A percentile compares a stretch with the other conserved stretches of the same genome.
Evolutionary conservation across 2,888 invertebrate genomes (phyloP).

Genomic region (Aporophyla lueneburgensis): DNA sequence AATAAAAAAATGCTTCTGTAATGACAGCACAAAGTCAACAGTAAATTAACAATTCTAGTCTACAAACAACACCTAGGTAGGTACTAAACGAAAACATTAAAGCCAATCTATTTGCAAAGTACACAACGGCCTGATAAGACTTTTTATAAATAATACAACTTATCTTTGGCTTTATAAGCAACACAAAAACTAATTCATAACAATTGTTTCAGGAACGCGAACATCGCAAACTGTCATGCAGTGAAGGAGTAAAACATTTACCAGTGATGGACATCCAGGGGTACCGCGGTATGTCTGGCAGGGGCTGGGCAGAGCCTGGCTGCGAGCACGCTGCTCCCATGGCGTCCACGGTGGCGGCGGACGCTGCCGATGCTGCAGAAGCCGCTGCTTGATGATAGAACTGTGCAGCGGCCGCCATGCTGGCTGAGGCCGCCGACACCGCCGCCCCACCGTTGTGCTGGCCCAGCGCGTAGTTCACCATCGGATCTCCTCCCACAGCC

Average conservation of each 20-base stretch:
- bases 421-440: slow-evolving; percentile 92
- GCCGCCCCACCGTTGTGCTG: slow-evolving; percentile 94
- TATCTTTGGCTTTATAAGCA: slow-evolving; percentile 53
- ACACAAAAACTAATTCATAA: slow-evolving; percentile 57
- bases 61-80: slow-evolving; percentile 21
- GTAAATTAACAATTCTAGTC: slow-evolving; percentile 20
- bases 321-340: slow-evolving; percentile 95
- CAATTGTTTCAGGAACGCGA: slow-evolving; percentile 68
- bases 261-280: slow-evolving; percentile 99
- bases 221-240: slow-evolving; percentile 78
- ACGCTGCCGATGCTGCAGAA: slow-evolving; percentile 94
- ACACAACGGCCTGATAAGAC: slow-evolving; percentile 35
- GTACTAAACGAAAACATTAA: slow-evolving; percentile 40
- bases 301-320: slow-evolving; percentile 94
- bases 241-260: slow-evolving; percentile 90
- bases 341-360: slow-evolving; percentile 95
- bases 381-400: slow-evolving; percentile 97
- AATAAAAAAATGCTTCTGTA: slow-evolving; percentile 2
- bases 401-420: slow-evolving; percentile 94
- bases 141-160: slow-evolving; percentile 28
- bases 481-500: slow-evolving; percentile 92
- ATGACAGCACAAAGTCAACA: slow-evolving; percentile 17
- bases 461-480: slow-evolving; percentile 95
- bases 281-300: slow-evolving; percentile 97
- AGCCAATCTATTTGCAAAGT: slow-evolving; percentile 42